These are phyloP conservation scores for Mustela lutreola DNA, from an alignment of 2,113 vertebrate genomes.

Conservation along the genomic window DNA sequence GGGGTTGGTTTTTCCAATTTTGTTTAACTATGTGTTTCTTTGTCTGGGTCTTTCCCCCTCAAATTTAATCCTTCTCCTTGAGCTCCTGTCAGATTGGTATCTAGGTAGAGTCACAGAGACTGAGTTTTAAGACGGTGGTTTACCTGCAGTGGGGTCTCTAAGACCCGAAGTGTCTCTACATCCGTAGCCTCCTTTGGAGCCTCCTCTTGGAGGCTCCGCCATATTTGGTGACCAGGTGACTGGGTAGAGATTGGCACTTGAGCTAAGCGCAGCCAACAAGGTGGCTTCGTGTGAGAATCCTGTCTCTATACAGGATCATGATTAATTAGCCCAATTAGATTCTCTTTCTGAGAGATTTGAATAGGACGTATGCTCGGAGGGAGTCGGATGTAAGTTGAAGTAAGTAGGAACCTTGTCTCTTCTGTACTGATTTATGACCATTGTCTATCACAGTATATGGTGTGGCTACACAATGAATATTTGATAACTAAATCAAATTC, in stretches of 20 bases:
- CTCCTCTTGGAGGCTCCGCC: not conserved
- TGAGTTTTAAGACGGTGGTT: not conserved
- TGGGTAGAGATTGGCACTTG: not conserved
- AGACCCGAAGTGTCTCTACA: not conserved
- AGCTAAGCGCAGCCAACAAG: not conserved
- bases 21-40: conserved; percentile 75
- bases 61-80: conserved; percentile 49
- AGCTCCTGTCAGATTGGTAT: conserved; percentile 55
- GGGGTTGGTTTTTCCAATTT: conserved; percentile 65
- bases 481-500: not conserved
- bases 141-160: not conserved
- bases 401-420: not conserved
- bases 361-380: not conserved
- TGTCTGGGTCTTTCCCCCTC: not conserved
- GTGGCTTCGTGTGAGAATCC: not conserved
- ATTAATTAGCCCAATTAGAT: not conserved
- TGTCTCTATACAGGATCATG: not conserved
- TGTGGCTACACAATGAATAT: no score
- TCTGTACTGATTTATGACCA: not conserved
- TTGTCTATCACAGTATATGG: not conserved
- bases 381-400: not conserved
- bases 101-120: not conserved
- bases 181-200: no score
- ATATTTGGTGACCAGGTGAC: not conserved
- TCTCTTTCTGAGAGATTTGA: conserved; percentile 12